A percentile compares a stretch with the other conserved stretches of the same genome.
Conservation (phyloP, 2,113 vertebrate genomes). For the Melanerpes formicivorus region DNA sequence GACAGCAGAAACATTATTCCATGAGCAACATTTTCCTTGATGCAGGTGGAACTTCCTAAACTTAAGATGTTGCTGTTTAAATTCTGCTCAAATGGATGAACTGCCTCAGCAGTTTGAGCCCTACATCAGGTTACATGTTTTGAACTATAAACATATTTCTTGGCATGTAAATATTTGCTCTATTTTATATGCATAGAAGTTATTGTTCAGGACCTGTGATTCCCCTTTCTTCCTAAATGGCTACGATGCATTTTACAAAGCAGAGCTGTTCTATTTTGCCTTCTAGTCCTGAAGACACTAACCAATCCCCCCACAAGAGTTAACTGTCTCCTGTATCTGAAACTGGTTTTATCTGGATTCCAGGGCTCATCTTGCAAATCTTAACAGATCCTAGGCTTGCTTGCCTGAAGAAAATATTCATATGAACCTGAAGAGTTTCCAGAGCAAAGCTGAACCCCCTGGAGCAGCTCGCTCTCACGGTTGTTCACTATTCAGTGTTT, state of each 20-base stretch:
- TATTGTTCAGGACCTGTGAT: neutral
- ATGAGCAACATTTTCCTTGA: neutral
- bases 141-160: neutral
- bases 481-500: neutral
- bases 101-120: neutral
- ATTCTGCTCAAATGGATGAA: neutral
- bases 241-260: accelerated
- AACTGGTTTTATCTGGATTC: neutral
- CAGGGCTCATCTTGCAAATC: neutral
- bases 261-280: neutral
- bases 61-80: neutral
- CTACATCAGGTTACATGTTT: neutral
- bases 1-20: neutral
- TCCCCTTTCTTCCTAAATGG: neutral
- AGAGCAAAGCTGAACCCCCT: neutral
- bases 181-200: neutral
- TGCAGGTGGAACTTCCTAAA: neutral
- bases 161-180: neutral
- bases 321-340: neutral
- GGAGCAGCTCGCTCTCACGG: neutral
- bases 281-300: neutral
- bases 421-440: neutral
- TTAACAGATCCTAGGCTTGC: neutral
- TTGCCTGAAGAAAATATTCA: neutral
- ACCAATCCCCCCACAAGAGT: neutral